These are phyloP conservation scores for Cheiracanthium punctorium DNA, from an alignment of 2,888 invertebrate genomes.

Conservation along the genomic window DNA sequence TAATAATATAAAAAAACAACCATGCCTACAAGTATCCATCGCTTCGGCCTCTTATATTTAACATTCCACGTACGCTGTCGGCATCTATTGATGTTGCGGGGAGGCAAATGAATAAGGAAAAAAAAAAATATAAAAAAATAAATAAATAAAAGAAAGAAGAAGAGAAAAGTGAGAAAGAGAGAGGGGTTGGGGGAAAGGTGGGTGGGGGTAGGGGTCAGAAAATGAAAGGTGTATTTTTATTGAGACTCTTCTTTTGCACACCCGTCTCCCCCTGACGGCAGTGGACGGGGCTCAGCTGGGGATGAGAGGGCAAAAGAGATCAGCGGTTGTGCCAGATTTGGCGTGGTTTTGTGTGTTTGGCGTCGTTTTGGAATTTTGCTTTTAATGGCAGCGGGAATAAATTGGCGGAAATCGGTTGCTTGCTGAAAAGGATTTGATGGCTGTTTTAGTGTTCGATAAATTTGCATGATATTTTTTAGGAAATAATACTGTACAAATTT, in stretches of 20 bases:
- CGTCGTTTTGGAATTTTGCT: too few relatives aligned
- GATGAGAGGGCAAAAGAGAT: constrained; percentile 28
- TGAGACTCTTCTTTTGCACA: constrained; percentile 8
- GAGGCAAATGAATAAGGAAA: constrained; percentile 28
- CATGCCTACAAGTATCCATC: not conserved
- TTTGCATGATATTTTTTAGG: too few relatives aligned
- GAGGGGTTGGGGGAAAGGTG: constrained; percentile 1
- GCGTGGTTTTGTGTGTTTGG: constrained; percentile 32
- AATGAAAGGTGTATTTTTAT: constrained; percentile 54
- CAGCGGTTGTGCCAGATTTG: constrained; percentile 15
- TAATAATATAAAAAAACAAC: too few relatives aligned
- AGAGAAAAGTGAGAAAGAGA: too few relatives aligned
- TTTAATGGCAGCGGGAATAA: too few relatives aligned
- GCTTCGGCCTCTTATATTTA: constrained; percentile 45
- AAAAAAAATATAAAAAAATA: too few relatives aligned
- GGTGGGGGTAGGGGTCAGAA: constrained; percentile 6
- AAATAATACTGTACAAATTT: too few relatives aligned
- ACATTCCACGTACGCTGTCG: constrained; percentile 56
- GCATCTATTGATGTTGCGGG: constrained; percentile 48
- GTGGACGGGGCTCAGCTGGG: constrained; percentile 42
- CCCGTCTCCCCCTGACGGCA: constrained; percentile 41
- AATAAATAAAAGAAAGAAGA: not conserved
- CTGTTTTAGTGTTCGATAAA: too few relatives aligned
- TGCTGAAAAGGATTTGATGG: too few relatives aligned
- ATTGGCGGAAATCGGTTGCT: too few relatives aligned